phyloP scores from a whole-genome alignment of 2,797 vertebrate species.

The Parauchenoglanis ngamensis region DNA sequence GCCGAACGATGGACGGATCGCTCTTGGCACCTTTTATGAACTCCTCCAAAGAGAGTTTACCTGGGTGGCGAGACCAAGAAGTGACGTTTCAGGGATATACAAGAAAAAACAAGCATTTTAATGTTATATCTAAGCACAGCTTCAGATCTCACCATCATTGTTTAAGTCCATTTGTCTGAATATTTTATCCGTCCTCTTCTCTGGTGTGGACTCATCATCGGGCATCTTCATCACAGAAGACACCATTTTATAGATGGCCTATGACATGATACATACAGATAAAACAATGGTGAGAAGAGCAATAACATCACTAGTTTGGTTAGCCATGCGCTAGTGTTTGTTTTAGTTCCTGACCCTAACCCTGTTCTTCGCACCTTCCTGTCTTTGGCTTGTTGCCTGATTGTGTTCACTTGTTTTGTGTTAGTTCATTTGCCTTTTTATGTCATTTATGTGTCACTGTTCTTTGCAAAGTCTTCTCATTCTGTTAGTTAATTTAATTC shows the following conservation, averaged over 20 bases:
- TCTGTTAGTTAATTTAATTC: neutral
- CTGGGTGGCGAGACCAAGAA: conserved; percentile 66
- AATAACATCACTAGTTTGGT: neutral
- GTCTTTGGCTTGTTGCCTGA: neutral
- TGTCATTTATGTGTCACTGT: neutral
- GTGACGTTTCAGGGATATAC: neutral
- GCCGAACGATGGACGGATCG: conserved; percentile 95
- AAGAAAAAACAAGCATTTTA: neutral
- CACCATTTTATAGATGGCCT: conserved; percentile 99
- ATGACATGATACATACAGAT: conserved; percentile 23
- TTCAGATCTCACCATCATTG: conserved; percentile 87
- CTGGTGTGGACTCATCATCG: conserved; percentile 96
- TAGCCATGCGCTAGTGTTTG: neutral
- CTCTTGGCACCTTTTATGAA: conserved; percentile 99
- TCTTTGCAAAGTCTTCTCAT: neutral
- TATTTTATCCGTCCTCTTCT: conserved; percentile 99
- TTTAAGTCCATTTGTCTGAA: conserved; percentile 99
- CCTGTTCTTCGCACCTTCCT: neutral
- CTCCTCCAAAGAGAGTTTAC: conserved; percentile 95
- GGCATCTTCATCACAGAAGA: conserved; percentile 99
- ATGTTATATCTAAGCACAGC: neutral
- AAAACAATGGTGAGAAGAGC: conserved; percentile 15
- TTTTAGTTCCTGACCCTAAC: neutral
- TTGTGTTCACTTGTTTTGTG: neutral
- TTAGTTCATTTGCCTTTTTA: neutral